Conservation (phyloP, 2,888 invertebrate genomes). For the Amblyteles armatorius region DNA sequence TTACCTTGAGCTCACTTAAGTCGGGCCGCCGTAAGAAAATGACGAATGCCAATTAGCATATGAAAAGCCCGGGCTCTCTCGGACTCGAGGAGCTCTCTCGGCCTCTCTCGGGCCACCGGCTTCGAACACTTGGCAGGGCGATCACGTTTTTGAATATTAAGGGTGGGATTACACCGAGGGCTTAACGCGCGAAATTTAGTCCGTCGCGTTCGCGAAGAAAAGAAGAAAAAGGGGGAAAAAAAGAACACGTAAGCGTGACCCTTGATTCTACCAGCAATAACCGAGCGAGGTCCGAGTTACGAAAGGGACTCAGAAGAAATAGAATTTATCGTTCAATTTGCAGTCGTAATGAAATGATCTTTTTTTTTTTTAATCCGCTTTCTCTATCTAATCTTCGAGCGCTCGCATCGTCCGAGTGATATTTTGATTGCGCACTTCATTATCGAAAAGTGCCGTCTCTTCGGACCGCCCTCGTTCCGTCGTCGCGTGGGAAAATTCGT, state of each 20-base stretch:
- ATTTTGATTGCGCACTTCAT: slow-evolving; percentile 21
- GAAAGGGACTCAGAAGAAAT: slow-evolving; percentile 11
- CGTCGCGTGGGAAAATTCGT: slow-evolving; percentile 11
- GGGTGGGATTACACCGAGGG: slow-evolving; percentile 84
- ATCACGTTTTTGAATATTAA: slow-evolving; percentile 85
- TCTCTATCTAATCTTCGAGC: not conserved
- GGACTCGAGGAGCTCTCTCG: slow-evolving; percentile 66
- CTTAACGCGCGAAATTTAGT: slow-evolving; percentile 84
- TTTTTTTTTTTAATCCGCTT: not conserved
- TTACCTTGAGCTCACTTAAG: slow-evolving; percentile 83
- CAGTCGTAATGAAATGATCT: not conserved
- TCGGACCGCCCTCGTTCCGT: slow-evolving; percentile 15
- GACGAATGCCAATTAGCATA: slow-evolving; percentile 85
- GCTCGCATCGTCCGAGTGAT: not conserved
- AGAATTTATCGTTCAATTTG: slow-evolving; percentile 9
- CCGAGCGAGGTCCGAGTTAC: slow-evolving; percentile 33
- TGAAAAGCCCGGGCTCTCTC: slow-evolving; percentile 82
- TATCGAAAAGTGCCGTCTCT: slow-evolving; percentile 7
- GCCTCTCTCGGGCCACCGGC: slow-evolving; percentile 67
- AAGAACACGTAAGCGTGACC: slow-evolving; percentile 4
- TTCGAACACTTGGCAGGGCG: slow-evolving; percentile 82
- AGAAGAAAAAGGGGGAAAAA: slow-evolving; percentile 16
- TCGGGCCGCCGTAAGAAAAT: slow-evolving; percentile 82
- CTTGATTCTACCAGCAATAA: slow-evolving; percentile 61
- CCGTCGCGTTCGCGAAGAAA: slow-evolving; percentile 72